Percentiles rank a stretch among this genome's conserved stretches.
Conservation (phyloP, 2,797 vertebrate species). For the Tinamus major region DNA sequence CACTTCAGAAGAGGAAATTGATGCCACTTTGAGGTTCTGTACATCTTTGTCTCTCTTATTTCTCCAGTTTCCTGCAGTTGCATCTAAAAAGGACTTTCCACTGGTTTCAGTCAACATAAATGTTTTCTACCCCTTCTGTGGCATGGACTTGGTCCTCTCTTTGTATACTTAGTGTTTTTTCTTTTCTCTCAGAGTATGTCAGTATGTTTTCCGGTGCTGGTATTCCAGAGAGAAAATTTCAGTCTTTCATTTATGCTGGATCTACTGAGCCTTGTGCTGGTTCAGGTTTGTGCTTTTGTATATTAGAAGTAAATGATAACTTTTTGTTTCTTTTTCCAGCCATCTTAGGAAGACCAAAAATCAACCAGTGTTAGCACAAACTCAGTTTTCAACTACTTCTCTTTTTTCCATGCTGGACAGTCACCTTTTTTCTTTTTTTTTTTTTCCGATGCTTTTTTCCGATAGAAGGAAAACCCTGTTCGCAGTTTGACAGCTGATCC, state of each 20-base stretch:
- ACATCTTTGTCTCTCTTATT: background rate
- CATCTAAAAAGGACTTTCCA: background rate
- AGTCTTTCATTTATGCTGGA: background rate
- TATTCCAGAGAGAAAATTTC: background rate
- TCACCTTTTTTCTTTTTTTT: background rate
- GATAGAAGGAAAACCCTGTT: background rate
- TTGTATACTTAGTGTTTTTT: fast-evolving
- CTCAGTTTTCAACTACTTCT: background rate
- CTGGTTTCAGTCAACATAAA: background rate
- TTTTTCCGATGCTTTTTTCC: background rate
- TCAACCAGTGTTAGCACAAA: background rate
- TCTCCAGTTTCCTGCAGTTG: background rate
- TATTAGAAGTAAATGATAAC: background rate
- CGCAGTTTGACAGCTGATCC: background rate
- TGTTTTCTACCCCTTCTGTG: background rate
- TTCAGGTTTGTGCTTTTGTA: background rate
- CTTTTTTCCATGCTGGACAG: background rate
- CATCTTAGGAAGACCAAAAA: background rate
- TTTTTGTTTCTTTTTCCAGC: background rate
- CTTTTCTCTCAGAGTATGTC: background rate
- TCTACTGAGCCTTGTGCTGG: background rate
- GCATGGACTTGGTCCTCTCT: background rate
- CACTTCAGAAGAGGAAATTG: background rate
- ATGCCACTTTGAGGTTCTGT: background rate
- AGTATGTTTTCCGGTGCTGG: background rate